These are phyloP conservation scores for Platerodrilus igneus DNA, from an alignment of 2,888 invertebrate species.

Conservation along the genomic window DNA sequence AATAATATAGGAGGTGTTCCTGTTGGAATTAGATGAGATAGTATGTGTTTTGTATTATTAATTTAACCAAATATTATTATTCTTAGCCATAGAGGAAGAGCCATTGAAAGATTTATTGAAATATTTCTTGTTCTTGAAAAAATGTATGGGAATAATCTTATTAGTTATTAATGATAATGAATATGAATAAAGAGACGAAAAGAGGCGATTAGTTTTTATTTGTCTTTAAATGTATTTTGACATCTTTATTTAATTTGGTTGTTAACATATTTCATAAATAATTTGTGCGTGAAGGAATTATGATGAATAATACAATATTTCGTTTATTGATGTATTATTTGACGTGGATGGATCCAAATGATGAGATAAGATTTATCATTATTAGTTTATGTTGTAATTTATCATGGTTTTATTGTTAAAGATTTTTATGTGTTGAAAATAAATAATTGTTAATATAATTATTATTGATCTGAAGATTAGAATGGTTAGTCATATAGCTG, in stretches of 20 bases:
- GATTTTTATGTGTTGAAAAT: conserved; percentile 39
- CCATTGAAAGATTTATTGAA: conserved; percentile 55
- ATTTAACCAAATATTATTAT: conserved; percentile 64
- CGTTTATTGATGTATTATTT: conserved; percentile 55
- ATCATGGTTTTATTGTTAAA: conserved; percentile 36
- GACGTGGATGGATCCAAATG: conserved; percentile 61
- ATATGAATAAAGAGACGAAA: conserved; percentile 55
- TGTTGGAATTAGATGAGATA: conserved; percentile 64
- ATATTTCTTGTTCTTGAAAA: conserved; percentile 66
- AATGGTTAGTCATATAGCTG: conserved; percentile 53
- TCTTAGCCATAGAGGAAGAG: conserved; percentile 59
- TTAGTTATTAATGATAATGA: conserved; percentile 64
- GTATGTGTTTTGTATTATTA: conserved; percentile 59
- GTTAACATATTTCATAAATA: conserved; percentile 51
- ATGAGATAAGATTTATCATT: conserved; percentile 66
- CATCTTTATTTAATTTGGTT: conserved; percentile 53
- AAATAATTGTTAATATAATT: conserved; percentile 54
- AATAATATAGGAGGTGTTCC: conserved; percentile 61
- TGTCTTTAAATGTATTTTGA: conserved; percentile 52
- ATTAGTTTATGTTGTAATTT: conserved; percentile 51
- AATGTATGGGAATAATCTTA: conserved; percentile 67
- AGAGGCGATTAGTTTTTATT: conserved; percentile 51
- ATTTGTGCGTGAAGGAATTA: conserved; percentile 53
- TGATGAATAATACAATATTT: conserved; percentile 58
- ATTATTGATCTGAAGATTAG: conserved; percentile 50